Conservation (phyloP, 2,888 invertebrate species). For the Scaptomyza reducta region DNA sequence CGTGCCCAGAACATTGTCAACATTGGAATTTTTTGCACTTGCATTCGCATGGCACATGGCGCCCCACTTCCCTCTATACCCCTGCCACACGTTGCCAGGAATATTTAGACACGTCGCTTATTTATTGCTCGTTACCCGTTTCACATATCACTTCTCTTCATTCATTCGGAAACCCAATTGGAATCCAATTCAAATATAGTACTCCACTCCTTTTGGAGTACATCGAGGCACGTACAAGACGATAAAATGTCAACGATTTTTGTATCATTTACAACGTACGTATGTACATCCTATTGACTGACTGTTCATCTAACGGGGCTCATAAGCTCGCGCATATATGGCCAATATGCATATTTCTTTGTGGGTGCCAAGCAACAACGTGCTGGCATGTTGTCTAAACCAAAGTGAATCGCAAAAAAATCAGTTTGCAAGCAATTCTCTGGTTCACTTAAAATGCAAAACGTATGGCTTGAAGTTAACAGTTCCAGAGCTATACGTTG, state of each 20-base stretch:
- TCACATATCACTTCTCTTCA: conserved; percentile 47
- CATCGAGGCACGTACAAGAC: conserved; percentile 49
- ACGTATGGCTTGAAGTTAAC: conserved; percentile 10
- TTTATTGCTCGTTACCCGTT: conserved; percentile 48
- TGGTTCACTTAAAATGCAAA: conserved; percentile 42
- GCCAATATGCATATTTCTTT: conserved; percentile 14
- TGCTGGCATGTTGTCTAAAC: conserved; percentile 42
- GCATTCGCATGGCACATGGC: conserved; percentile 17
- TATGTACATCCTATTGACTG: conserved; percentile 35
- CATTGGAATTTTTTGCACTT: conserved; percentile 58
- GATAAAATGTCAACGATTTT: conserved; percentile 62
- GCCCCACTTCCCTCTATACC: background rate
- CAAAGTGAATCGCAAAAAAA: conserved; percentile 19
- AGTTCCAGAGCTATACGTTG: conserved; percentile 26
- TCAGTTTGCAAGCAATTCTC: conserved; percentile 14
- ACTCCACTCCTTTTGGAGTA: conserved; percentile 34
- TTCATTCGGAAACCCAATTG: conserved; percentile 23
- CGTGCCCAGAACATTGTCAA: conserved; percentile 64
- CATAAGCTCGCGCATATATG: conserved; percentile 44
- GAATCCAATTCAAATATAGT: conserved; percentile 15
- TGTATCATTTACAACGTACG: conserved; percentile 15
- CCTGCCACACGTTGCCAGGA: background rate
- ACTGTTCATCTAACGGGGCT: conserved; percentile 64
- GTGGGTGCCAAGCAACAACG: conserved; percentile 44
- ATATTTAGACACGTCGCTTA: conserved; percentile 51